Base-by-base conservation (phyloP, 2,888 invertebrate species). In the Pegoplata infirma region DNA sequence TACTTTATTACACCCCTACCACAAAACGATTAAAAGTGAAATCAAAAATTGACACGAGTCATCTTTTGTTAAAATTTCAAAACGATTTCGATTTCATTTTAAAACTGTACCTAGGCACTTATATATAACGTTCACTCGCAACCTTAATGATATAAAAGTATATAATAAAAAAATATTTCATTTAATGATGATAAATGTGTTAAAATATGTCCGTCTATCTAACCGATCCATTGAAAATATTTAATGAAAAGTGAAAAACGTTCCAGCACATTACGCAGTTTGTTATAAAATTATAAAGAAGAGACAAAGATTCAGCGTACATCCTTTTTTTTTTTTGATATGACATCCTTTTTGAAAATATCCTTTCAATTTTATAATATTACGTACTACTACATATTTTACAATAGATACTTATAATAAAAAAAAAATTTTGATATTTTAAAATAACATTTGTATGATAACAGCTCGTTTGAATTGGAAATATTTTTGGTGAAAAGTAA, bases 181-280 rank as follows among this genome's bases (percentile, higher is more conserved):
- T 64, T 59, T 78, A 78, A 73, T 73, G 53, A 78, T 78, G 68
- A 74, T 74, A 78, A 74, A 74, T 74, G 66, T 44, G 55, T 56
- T 28, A 53, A 58, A 68, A 68, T n/a, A 51, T 16, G 16, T 44
- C 23, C 21, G 16, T 32, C 28, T 25, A 12, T 25, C 14, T 40
- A n/a, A 21, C 19, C 23, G 17, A 19, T 47, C 59, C n/a, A n/a
- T n/a, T n/a, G n/a, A n/a, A n/a, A n/a, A n/a, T n/a, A n/a, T n/a
- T n/a, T 17, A 23, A 12, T 25, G 59, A 74, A 74, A 72, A 66
- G 53, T 73, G 47, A 74, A 69, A n/a, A 68, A 53, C 6, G 28
- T 51, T 51, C 36, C 64, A 69, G 17, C 36, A 59, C 73, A 68
- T 67, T 53, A 66, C 59, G 64, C 44, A 40, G 51, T 32, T 36